These are phyloP conservation scores for Cyrtodaria siliqua DNA, from an alignment of 2,888 invertebrate genomes.

Conservation along the genomic window DNA sequence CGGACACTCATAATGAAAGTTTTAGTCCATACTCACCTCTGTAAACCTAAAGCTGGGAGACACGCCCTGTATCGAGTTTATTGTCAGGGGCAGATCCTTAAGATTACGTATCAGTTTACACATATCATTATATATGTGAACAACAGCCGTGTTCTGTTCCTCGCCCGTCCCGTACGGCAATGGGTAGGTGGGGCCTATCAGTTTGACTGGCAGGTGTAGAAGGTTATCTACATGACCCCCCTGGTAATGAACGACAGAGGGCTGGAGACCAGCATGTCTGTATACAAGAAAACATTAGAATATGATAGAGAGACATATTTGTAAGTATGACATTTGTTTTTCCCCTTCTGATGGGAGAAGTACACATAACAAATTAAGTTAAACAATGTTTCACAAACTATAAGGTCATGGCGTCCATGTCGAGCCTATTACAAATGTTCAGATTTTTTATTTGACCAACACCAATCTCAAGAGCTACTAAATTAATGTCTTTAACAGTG, in stretches of 20 bases:
- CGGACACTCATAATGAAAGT: too few relatives aligned
- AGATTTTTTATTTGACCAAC: too few relatives aligned
- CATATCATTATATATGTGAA: conserved; percentile 90
- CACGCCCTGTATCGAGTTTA: conserved; percentile 92
- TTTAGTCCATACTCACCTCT: conserved; percentile 85
- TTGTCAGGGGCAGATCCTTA: conserved; percentile 91
- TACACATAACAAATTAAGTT: too few relatives aligned
- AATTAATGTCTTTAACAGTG: too few relatives aligned
- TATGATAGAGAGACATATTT: too few relatives aligned
- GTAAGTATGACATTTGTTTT: too few relatives aligned
- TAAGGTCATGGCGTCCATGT: too few relatives aligned
- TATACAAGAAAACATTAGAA: not conserved
- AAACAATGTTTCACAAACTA: too few relatives aligned
- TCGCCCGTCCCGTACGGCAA: conserved; percentile 89
- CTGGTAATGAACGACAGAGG: conserved; percentile 87
- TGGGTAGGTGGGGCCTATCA: conserved; percentile 54
- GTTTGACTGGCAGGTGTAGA: conserved; percentile 82
- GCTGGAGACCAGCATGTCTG: conserved; percentile 78
- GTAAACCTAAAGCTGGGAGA: conserved; percentile 92
- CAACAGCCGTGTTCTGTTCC: conserved; percentile 87
- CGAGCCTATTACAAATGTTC: too few relatives aligned
- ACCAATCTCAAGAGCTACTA: too few relatives aligned
- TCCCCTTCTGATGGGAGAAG: too few relatives aligned
- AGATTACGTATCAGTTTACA: conserved; percentile 85
- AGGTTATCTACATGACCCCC: conserved; percentile 90